A percentile compares a stretch with the other conserved stretches of the same genome.
phyloP scores from a whole-genome alignment of 2,113 vertebrate genomes.

The Myxocyprinus asiaticus region DNA sequence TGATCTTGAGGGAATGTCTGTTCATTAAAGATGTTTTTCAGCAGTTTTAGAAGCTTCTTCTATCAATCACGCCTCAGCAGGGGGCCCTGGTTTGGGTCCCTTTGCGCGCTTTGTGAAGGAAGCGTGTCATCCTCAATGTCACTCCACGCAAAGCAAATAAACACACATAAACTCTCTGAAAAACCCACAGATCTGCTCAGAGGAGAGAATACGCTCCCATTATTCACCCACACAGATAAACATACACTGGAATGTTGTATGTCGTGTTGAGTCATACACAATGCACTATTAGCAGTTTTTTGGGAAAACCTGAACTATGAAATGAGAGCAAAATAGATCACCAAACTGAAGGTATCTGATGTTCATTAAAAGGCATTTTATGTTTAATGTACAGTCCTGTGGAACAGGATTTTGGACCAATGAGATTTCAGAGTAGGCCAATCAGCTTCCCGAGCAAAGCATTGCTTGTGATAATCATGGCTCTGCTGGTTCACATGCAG shows the following conservation, averaged over 20 bases:
- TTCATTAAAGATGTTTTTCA: slow-evolving; percentile 48
- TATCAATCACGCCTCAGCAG: slow-evolving; percentile 45
- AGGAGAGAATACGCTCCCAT: background rate
- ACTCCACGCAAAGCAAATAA: slow-evolving; percentile 26
- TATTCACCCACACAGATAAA: slow-evolving; percentile 35
- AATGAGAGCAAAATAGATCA: background rate
- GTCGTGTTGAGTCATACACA: slow-evolving; percentile 23
- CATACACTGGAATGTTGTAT: slow-evolving; percentile 15
- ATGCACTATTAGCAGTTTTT: background rate
- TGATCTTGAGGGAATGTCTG: slow-evolving; percentile 30
- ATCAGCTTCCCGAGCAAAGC: too few relatives aligned
- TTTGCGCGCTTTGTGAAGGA: slow-evolving; percentile 42
- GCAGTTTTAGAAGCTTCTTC: slow-evolving; percentile 16
- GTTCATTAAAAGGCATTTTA: too few relatives aligned
- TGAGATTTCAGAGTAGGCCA: too few relatives aligned
- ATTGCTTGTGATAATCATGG: too few relatives aligned
- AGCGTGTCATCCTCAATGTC: slow-evolving; percentile 45
- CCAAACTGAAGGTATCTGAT: too few relatives aligned
- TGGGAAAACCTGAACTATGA: slow-evolving; percentile 26
- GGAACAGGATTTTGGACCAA: too few relatives aligned
- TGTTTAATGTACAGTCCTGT: background rate
- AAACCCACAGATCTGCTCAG: slow-evolving; percentile 30
- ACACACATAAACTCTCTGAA: background rate
- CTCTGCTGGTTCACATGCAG: too few relatives aligned
- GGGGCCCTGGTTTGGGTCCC: slow-evolving; percentile 36